A percentile compares a stretch with the other conserved stretches of the same genome.
phyloP scores from a whole-genome alignment of 1,140 invertebrate genomes.

The Drosophila lacertosa region DNA sequence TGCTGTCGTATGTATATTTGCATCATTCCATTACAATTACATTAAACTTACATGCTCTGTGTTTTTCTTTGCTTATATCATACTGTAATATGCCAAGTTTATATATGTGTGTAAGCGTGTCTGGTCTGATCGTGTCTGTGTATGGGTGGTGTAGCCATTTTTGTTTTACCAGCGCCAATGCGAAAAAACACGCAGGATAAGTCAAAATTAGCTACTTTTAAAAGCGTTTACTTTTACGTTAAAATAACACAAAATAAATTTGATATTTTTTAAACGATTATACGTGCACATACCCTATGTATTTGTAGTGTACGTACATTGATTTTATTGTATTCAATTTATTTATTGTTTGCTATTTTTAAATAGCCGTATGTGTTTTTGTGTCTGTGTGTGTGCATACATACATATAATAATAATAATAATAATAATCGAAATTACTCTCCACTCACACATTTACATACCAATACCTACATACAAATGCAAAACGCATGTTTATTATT shows the following conservation, averaged over 20 bases:
- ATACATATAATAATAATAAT: constrained; percentile 6
- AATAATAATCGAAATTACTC: constrained; percentile 14
- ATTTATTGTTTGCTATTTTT: background rate
- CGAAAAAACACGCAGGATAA: constrained; percentile 22
- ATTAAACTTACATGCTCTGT: constrained; percentile 60
- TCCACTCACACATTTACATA: constrained; percentile 6
- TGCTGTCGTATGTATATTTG: constrained; percentile 72
- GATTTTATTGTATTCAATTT: background rate
- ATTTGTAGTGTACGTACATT: constrained; percentile 10
- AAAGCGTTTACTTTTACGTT: constrained; percentile 28
- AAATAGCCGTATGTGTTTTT: background rate
- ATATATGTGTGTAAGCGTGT: constrained; percentile 42
- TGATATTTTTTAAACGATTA: constrained; percentile 7
- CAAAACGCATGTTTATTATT: background rate
- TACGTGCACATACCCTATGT: background rate
- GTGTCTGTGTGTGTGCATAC: constrained; percentile 10
- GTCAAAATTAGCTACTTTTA: constrained; percentile 41
- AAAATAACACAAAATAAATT: constrained; percentile 25
- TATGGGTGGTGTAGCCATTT: background rate
- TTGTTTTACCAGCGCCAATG: constrained; percentile 4
- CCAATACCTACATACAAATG: constrained; percentile 10
- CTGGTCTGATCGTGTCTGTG: constrained; percentile 2
- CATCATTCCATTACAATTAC: constrained; percentile 79
- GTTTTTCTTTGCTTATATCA: constrained; percentile 65
- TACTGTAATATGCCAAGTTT: constrained; percentile 75